Base-by-base conservation (phyloP, 2,113 vertebrate genomes). In the Crotalus horridus region DNA sequence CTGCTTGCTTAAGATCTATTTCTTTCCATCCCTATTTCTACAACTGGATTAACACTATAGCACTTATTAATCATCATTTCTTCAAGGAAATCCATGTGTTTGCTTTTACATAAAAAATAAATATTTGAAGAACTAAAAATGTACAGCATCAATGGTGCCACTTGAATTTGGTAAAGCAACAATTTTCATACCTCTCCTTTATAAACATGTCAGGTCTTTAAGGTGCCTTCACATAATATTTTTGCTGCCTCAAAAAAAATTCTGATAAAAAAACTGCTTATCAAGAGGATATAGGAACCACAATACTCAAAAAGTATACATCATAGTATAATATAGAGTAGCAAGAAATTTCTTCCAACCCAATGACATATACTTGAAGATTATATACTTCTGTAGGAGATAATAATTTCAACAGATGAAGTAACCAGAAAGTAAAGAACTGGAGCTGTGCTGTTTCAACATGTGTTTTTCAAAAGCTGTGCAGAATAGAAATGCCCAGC, bases 401-500 rank as follows among this genome's bases (percentile, higher is more conserved):
- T 59, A 17, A 64, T 56, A 91, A 48, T 51, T 15, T 89, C 53
- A 87, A 61, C 43, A 88, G 59, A 59, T 93, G 54, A 59, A 89
- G 56, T 56, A 86, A 0, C 9, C 10, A 56, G 91, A 89, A 90
- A 59, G 3, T 12, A 33, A 43, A 90, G 61, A 90, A 15, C 48
- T 81, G n/a, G 88, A 0, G 3, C 29, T 6, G 26, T 93, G 55
- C 96, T 95, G 95, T 13, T 91, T 48, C 88, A 93, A 92, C 96
- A 90, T 0, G 91, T 93, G 94, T 94, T 90, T 64, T 33, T 88
- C 92, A 88, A 94, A 61, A 39, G 29, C 5, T 92, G 92, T 85
- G n/a, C 53, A 59, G 89, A 93, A 89, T 91, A 94, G 93, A 94
- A 11, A 91, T 95, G 94, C 48, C 88, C 3, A 85, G 86, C 54